These are phyloP conservation scores for Endomychus coccineus DNA, from an alignment of 2,888 invertebrate species.

Conservation along the genomic window DNA sequence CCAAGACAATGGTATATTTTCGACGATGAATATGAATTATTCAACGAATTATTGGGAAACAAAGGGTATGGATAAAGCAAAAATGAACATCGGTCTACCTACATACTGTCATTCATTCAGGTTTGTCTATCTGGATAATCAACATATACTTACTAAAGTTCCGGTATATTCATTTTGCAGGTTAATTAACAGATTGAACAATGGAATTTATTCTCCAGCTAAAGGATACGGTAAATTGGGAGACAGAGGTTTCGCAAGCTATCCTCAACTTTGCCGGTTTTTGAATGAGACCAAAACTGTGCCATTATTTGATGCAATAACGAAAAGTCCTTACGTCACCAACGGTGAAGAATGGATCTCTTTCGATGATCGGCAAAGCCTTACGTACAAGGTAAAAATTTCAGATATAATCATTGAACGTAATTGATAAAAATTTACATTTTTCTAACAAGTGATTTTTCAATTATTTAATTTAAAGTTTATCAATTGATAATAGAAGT, in stretches of 20 bases:
- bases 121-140: conserved; percentile 25
- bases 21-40: conserved; percentile 73
- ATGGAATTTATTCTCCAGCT: conserved; percentile 63
- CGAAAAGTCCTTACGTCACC: conserved; percentile 71
- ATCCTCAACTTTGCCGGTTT: conserved; percentile 63
- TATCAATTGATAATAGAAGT: too few relatives aligned
- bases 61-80: conserved; percentile 67
- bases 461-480: too few relatives aligned
- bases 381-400: conserved; percentile 54
- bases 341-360: conserved; percentile 72
- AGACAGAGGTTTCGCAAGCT: conserved; percentile 60
- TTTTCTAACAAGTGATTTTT: too few relatives aligned
- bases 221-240: conserved; percentile 63
- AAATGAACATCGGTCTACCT: conserved; percentile 79
- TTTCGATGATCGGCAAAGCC: conserved; percentile 66
- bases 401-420: too few relatives aligned
- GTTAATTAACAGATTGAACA: conserved; percentile 60
- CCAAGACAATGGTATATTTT: conserved; percentile 56
- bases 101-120: conserved; percentile 78
- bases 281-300: conserved; percentile 48
- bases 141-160: conserved; percentile 6
- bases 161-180: conserved; percentile 33
- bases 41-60: conserved; percentile 69
- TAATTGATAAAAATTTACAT: too few relatives aligned
- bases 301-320: conserved; percentile 56